Evolutionary conservation across 2,113 vertebrate genomes (phyloP), one percentile per base, ranked within the genome.

Genomic region (Phodopus roborovskii): DNA sequence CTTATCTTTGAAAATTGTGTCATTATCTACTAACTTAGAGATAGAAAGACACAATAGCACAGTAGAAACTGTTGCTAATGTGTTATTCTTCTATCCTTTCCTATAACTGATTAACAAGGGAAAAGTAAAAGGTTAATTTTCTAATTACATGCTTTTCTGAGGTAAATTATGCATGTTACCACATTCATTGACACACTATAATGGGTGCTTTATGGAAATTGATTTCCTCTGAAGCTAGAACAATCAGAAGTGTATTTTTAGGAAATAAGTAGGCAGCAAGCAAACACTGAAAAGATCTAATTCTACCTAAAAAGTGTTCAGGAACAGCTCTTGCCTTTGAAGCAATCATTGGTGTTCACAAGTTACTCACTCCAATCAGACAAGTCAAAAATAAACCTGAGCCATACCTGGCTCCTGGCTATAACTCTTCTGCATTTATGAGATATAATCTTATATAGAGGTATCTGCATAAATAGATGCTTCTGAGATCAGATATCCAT

Each of bases 51-150:
- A 96, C 56, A 95, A 92, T 93, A 84, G 97, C 95, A 96, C 26
- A 95, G 90, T 90, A 96, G 96, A 98, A 85, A 91, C 39, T 60
- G 82, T 94, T 97, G 94, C 58, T 97, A 98, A 98, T 97, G 70
- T 97, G 89, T 89, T 98, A 96, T 97, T 97, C 91, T 97, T 42
- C 24, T 95, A 87, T 97, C 92, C 92, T 96, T 98, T 98, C 92
- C 96, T 93, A 91, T 91, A 97, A 97, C 97, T 97, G 96, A 98
- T 98, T 98, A 98, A 96, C 39, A 93, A 90, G 81, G 97, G 66
- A 97, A 97, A 97, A 95, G 83, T 88, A 98, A 98, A 98, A 98
- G 97, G 98, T 98, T 98, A 98, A 98, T 98, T 98, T 98, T 98
- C 94, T 98, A 98, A 98, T 98, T 98, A 98, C 94, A 96, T 96